Evolutionary conservation across 30 jellyfish, hydroid and myxozoan species (phyloP), one percentile per base, ranked within the genome.

Genomic region (Hydra vulgaris): DNA sequence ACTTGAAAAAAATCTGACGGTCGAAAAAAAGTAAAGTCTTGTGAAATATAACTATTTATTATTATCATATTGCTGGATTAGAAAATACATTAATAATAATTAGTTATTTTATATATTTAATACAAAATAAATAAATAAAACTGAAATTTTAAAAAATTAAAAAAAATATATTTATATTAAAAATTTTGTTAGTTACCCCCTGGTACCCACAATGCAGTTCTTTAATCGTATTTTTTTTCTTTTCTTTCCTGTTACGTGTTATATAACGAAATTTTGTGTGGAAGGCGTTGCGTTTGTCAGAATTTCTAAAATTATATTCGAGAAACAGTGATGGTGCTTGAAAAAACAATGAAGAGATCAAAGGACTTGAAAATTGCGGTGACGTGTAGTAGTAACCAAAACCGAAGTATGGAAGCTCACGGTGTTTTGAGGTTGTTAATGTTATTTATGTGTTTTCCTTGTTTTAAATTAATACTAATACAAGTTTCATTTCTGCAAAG

Each of bases 331-430:
- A 40, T 40, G 61, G 61, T 40, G 61, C 61, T 40, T 40, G 61
- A 40, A 40, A 74, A 21, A 52, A 56, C 69, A 18, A 88, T 84
- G 95, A 90, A 86, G 23, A 90, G 88, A 68, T 77, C 84, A 71
- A 91, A 82, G 66, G 95, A 88, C 87, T 66, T 88, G 88, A 85
- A 76, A 76, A 77, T 94, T 79, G 99, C 97, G 21, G 97, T 94
- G 54, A 96, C 88, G 54, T 94, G 96, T 69, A 84, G 97, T 18
- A 88, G 96, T 87, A 94, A 94, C 77, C 95, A 83, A 73, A 94
- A 94, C 76, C 86, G 99, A 66, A 94, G 99, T 92, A 94, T 94
- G 99, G 99, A 94, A 83, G 99, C 99, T 17, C 99, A 94, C 89
- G 66, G 92, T 87, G 89, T 92, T 70, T 61, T 94, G 95, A 94